Percentiles rank a stretch among this genome's conserved stretches.
These are phyloP conservation scores for Drosophila baimaii DNA, from an alignment of 1,140 invertebrate species.

Conservation along the genomic window DNA sequence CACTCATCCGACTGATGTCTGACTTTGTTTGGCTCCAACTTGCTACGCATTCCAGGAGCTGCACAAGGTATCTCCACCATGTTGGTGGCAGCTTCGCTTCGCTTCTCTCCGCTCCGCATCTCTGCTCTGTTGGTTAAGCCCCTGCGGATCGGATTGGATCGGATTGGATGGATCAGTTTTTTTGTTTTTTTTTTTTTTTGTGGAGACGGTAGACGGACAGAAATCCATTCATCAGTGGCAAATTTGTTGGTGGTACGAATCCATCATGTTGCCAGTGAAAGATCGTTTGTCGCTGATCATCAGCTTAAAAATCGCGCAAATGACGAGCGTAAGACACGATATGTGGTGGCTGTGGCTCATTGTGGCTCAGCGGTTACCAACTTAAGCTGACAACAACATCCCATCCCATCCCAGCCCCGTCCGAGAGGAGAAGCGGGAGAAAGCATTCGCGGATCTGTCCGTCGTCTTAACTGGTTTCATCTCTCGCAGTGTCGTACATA, in stretches of 20 bases:
- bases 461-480: constrained; percentile 44
- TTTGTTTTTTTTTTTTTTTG: too few relatives aligned
- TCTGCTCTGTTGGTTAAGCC: constrained; percentile 9
- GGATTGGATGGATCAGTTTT: constrained; percentile 9
- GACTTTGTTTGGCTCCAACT: constrained; percentile 69
- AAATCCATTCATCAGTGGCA: constrained; percentile 84
- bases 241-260: constrained; percentile 84
- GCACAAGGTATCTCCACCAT: constrained; percentile 83
- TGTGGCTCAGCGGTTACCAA: constrained; percentile 42
- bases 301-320: constrained; percentile 84
- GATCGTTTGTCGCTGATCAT: constrained; percentile 84
- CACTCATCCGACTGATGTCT: constrained; percentile 61
- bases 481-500: too few relatives aligned
- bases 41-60: constrained; percentile 84
- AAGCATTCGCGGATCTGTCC: constrained; percentile 38
- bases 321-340: constrained; percentile 82
- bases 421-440: constrained; percentile 36
- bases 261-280: constrained; percentile 83
- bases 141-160: constrained; percentile 25
- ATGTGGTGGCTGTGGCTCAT: constrained; percentile 40
- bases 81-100: constrained; percentile 29
- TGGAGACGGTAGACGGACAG: constrained; percentile 47
- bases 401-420: constrained; percentile 2
- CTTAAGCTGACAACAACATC: constrained; percentile 75
- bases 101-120: not conserved